Evolutionary conservation across 1,140 invertebrate species (phyloP).

Genomic region (Drosophila bifasciata): DNA sequence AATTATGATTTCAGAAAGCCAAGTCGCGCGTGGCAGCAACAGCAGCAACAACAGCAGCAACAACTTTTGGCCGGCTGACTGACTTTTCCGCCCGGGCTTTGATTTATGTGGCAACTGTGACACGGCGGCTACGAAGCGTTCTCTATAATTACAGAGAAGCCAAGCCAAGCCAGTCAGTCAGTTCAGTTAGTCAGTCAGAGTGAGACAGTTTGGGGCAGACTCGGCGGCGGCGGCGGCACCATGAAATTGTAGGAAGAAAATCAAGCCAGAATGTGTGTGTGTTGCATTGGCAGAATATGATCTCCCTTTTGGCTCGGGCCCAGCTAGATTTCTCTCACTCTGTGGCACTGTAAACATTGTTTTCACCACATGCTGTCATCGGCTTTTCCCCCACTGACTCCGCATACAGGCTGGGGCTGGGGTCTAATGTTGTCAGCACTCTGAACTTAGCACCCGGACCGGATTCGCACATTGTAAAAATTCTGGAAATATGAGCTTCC

Average conservation of each 20-base stretch:
- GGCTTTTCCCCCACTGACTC: constrained; percentile 12
- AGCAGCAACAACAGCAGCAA: constrained; percentile 21
- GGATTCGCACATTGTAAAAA: constrained; percentile 61
- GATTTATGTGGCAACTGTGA: constrained; percentile 80
- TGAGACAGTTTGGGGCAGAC: constrained; percentile 48
- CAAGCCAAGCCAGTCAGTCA: neutral
- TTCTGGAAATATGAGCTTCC: constrained; percentile 68
- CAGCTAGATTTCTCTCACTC: neutral
- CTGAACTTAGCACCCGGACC: constrained; percentile 52
- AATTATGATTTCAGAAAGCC: constrained; percentile 71
- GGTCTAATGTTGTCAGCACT: constrained; percentile 65
- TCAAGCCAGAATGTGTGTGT: constrained; percentile 7
- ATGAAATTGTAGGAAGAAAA: too few relatives aligned
- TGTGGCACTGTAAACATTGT: neutral
- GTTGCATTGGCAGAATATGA: constrained; percentile 25
- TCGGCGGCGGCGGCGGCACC: constrained; percentile 48
- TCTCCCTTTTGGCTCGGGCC: constrained; percentile 5
- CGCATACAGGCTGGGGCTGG: constrained; percentile 1
- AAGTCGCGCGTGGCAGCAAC: constrained; percentile 68
- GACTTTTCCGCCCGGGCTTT: constrained; percentile 70
- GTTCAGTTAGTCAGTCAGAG: constrained; percentile 18
- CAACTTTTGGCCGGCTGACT: constrained; percentile 47
- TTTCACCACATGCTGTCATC: constrained; percentile 59
- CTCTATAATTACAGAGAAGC: constrained; percentile 70
- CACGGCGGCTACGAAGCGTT: constrained; percentile 55